Base-by-base conservation (phyloP, 2,888 invertebrate genomes). In the Conchocele bisecta region DNA sequence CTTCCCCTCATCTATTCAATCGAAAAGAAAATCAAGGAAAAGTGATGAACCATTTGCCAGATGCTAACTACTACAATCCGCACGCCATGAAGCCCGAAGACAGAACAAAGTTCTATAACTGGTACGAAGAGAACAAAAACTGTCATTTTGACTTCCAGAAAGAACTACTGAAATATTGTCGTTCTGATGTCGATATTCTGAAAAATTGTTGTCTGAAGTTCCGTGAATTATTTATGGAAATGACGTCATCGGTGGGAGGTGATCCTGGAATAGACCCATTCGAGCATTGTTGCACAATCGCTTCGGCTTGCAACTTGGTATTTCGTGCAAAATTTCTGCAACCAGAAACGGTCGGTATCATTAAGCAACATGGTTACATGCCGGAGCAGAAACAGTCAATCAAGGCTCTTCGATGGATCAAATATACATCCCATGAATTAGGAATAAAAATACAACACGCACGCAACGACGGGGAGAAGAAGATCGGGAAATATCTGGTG, bases 331-430 rank as follows among this genome's bases (percentile, higher is more conserved):
- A 17, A 28, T 73, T 50, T 33, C 31, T 56, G 9, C 31, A 61
- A 5, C 24, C 42, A 13, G 35, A 58, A 22, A 46, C 24, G 41
- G 69, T 64, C n/a, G 64, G 68, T 15, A 65, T 69, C 20, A 73
- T 74, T 17, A 64, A 64, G 24, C 42, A 59, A 1, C 64, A 74
- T 26, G 66, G 74, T 5, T 69, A 70, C 35, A 24, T 57, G 29
- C 65, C 66, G 11, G 50, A 64, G 17, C 51, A 65, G n/a, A 70
- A 66, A 48, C 73, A 73, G 20, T 73, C 68, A 22, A 37, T 73
- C 2, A 64, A 57, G 35, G 73, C 73, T 41, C 26, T 51, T 9
- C 39, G 54, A 51, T 73, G 68, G 65, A 13, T 74, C 9, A 9
- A 11, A 17, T 28, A 54, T 13, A 33, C 15, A 20, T 17, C 42